Conservation (phyloP, 2,113 vertebrate species). For the Vireo altiloquus region DNA sequence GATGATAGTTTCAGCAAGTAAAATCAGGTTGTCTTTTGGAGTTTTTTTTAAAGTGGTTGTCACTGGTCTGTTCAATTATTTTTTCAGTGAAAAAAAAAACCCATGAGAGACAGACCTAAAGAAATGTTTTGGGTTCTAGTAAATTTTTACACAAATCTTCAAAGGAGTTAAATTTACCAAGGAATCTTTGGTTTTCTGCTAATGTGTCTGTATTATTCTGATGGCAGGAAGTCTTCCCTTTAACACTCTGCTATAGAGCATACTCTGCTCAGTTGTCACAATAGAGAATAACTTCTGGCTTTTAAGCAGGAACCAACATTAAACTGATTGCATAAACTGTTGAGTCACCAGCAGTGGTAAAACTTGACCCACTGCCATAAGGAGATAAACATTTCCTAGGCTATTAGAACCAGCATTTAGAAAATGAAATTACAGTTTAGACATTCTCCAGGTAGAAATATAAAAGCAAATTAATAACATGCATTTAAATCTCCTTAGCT, state of each 20-base stretch:
- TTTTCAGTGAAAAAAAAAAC: not conserved
- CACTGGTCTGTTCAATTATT: not conserved
- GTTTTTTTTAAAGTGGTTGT: not conserved
- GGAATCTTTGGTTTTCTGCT: slow-evolving; percentile 26
- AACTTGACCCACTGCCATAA: not conserved
- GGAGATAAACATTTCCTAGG: not conserved
- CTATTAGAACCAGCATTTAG: not conserved
- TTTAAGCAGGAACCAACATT: not conserved
- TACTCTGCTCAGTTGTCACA: not conserved
- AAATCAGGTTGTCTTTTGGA: not conserved
- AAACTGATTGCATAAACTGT: not conserved
- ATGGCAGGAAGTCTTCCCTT: not conserved
- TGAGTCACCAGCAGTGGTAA: not conserved
- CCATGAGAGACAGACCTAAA: not conserved
- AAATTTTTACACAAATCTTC: slow-evolving; percentile 9
- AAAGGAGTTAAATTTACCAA: not conserved
- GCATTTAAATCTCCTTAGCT: not conserved
- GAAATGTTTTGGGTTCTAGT: not conserved
- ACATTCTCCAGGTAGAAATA: not conserved
- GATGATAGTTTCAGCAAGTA: not conserved
- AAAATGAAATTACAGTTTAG: not conserved
- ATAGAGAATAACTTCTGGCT: not conserved
- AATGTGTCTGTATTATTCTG: not conserved
- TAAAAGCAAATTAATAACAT: not conserved
- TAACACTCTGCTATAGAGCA: not conserved